These are phyloP conservation scores for Rhabdophis nuchalis DNA, from an alignment of 2,797 vertebrate genomes.

Conservation along the genomic window DNA sequence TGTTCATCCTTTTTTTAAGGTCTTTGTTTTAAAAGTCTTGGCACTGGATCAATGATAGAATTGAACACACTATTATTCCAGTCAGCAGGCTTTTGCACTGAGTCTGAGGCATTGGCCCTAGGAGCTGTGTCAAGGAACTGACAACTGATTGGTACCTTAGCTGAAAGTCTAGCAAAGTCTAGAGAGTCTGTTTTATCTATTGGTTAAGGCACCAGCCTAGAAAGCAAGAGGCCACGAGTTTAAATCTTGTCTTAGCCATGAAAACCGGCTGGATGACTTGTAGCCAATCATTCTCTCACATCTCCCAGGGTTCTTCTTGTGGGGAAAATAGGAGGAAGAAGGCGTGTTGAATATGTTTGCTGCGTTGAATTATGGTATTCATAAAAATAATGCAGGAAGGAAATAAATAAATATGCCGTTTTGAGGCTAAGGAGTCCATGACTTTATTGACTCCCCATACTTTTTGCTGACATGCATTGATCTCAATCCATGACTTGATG, in stretches of 20 bases:
- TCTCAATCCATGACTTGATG: background rate
- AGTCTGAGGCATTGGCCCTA: background rate
- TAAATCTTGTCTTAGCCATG: background rate
- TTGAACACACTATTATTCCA: background rate
- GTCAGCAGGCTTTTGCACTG: background rate
- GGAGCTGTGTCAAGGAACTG: background rate
- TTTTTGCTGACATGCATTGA: background rate
- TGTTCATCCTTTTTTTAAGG: background rate
- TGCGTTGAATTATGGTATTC: background rate
- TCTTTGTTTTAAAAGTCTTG: background rate
- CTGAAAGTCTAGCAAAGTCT: background rate
- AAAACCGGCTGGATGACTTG: background rate
- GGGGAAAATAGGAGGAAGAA: background rate
- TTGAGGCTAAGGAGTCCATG: background rate
- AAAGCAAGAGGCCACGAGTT: background rate
- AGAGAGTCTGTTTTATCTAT: background rate
- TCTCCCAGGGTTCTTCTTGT: background rate
- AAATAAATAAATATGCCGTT: background rate
- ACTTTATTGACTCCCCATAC: background rate
- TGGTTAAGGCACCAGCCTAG: background rate
- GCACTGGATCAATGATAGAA: background rate
- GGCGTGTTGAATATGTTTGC: background rate
- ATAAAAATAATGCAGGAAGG: background rate
- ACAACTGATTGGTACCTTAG: background rate
- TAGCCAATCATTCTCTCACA: background rate